These are phyloP conservation scores for Theristicus caerulescens DNA, from an alignment of 2,113 vertebrate species.

Conservation along the genomic window DNA sequence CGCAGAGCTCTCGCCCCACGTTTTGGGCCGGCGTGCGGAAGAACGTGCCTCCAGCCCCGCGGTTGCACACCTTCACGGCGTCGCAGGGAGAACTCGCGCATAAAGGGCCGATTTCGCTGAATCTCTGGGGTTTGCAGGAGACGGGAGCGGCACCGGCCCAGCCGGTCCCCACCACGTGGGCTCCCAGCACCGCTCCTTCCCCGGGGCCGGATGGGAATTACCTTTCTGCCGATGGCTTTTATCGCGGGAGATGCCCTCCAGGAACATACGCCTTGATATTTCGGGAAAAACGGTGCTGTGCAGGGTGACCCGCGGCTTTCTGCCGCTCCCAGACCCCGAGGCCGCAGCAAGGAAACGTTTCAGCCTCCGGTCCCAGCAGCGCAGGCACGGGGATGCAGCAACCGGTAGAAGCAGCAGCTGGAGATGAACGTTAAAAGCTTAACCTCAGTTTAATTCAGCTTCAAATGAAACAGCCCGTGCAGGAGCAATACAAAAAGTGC, in stretches of 20 bases:
- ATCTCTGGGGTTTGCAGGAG: not conserved
- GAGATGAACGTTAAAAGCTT: not conserved
- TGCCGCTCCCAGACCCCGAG: not conserved
- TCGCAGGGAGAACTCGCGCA: rapidly evolving
- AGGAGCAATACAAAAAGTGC: not conserved
- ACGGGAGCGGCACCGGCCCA: rapidly evolving
- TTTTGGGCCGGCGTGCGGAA: rapidly evolving
- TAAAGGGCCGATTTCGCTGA: not conserved
- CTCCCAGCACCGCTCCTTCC: not conserved
- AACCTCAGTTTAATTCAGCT: not conserved
- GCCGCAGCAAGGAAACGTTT: rapidly evolving
- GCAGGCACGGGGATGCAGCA: not conserved
- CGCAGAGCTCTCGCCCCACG: rapidly evolving
- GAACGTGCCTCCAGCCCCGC: not conserved
- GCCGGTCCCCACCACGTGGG: rapidly evolving
- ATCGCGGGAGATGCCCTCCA: not conserved
- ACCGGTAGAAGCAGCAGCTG: not conserved
- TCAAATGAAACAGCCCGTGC: not conserved
- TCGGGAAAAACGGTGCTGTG: not conserved
- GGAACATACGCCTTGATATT: rapidly evolving
- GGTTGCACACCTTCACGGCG: rapidly evolving
- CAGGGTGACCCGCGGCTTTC: not conserved
- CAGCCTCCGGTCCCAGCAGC: not conserved
- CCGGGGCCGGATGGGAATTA: rapidly evolving
- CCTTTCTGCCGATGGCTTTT: not conserved